Base-by-base conservation (phyloP, 2,113 vertebrate genomes). In the Alouatta palliata region DNA sequence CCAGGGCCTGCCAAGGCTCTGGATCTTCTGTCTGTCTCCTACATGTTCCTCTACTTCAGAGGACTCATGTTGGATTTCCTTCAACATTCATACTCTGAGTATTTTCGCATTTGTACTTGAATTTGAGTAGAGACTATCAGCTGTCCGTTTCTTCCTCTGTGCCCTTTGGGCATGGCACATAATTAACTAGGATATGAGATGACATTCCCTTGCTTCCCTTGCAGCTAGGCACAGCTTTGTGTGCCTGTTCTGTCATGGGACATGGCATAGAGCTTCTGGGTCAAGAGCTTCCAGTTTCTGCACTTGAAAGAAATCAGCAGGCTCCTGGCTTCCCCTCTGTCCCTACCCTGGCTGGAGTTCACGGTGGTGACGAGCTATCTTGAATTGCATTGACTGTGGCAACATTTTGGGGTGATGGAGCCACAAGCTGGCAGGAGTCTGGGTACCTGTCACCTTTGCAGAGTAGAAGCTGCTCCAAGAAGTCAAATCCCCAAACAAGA, bases 301-400 rank as follows among this genome's bases (percentile, higher is more conserved):
- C 32, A 45, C 35, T 80, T 14, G 6, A 68, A 19, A 20, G 21
- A 25, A 45, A 47, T 49, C 58, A 32, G 43, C 7, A 30, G 37
- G 21, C 25, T 54, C 47, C 40, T 27, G 11, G 8, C 3, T 16
- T 77, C 20, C 12, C 20, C 32, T 56, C 1, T 5, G 35, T 35
- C 19, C n/a, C 70, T 21, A 19, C 13, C 2, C 0, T 12, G 54
- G 64, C 25, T 45, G 56, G 37, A 37, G 6, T 30, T 70, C 64
- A 19, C 0, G 0, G 3, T 27, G 61, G 6, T 19, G 73, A 16
- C 1, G 54, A 47, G 37, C 52, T 45, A 10, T 30, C n/a, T 37
- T 25, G 40, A 40, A 17, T 27, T 45, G 54, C 17, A 17, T 7
- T n/a, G 32, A 40, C 16, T n/a, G 4, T 10, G 21, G 37, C 21